Base-by-base conservation (phyloP, 2,113 vertebrate species). In the Varanus salvator region DNA sequence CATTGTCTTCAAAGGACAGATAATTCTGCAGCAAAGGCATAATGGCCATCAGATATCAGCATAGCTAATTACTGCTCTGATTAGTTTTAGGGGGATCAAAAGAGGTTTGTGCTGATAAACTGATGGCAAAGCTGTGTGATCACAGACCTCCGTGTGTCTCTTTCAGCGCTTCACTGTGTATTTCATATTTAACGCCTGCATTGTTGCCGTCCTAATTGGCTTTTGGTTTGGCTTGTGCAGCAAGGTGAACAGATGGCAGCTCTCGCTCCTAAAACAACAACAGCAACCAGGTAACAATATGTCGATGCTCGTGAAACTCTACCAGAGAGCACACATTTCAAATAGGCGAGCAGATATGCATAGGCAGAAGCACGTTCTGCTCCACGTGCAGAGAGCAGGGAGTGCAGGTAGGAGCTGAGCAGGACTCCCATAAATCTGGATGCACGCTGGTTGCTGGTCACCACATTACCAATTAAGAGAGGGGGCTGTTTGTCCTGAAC, bases 171-270 rank as follows among this genome's bases (percentile, higher is more conserved):
- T 7, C 31, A 4, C 48, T 3, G 23, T 31, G 14, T 69, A 78
- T 91, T 90, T 87, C 85, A 71, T 84, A 71, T 78, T 91, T 87
- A 87, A 84, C 44, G n/a, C 25, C 90, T 80, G 74, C 23, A 57
- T 50, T 21, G 11, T 31, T n/a, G 80, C 69, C 2, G 21, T 71
- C 44, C n/a, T 54, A 76, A 89, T 77, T 87, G 80, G 54, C 27
- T 57, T 69, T 69, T 57, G 27, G 31, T 78, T 85, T 50, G n/a
- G 80, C 87, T 77, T 72, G 71, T 64, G 34, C 78, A 38, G 74
- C 80, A 2, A 12, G 29, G 21, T 31, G 80, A 87, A 84, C 66
- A 34, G 71, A 84, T 27, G 81, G 90, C 78, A 91, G 85, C 85
- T 91, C 85, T 25, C 34, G 69, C 72, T 91, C 8, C 44, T 52